Percentiles rank a stretch among this genome's conserved stretches.
Conservation (phyloP, 2,888 invertebrate genomes). For the Neria commutata region DNA sequence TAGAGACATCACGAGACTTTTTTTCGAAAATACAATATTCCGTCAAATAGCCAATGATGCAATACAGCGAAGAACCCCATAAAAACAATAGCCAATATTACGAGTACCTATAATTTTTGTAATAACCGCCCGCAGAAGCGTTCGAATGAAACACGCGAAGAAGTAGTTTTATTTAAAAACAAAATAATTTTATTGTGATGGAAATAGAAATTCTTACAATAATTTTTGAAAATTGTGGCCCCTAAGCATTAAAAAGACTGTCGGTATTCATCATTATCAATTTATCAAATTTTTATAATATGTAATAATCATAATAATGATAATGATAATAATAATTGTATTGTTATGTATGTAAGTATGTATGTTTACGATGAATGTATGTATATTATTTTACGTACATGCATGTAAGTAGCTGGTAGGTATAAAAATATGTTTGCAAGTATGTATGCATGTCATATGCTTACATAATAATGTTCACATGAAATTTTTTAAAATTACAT, state of each 20-base stretch:
- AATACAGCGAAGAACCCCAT: no score
- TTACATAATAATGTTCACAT: conserved; percentile 20
- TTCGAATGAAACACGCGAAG: not conserved
- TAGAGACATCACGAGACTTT: no score
- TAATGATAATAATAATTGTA: no score
- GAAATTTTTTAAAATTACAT: no score
- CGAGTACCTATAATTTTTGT: no score
- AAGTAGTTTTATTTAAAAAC: conserved; percentile 47
- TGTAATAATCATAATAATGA: no score
- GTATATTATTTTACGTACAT: conserved; percentile 8
- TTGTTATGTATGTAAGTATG: no score
- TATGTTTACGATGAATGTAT: not conserved
- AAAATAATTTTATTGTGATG: conserved; percentile 42
- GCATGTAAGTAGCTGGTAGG: conserved; percentile 28
- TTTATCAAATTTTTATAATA: conserved; percentile 25
- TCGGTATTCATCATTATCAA: conserved; percentile 28
- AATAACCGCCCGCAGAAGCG: not conserved
- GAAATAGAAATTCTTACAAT: conserved; percentile 41
- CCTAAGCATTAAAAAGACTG: conserved; percentile 59
- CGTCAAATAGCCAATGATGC: no score
- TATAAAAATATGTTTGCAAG: conserved; percentile 41
- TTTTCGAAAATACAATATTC: no score
- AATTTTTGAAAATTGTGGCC: conserved; percentile 56
- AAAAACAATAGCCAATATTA: no score
- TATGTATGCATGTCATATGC: conserved; percentile 23